Evolutionary conservation across 2,888 invertebrate genomes (phyloP), one percentile per base, ranked within the genome.

Genomic region (Dysmachus trigonus): DNA sequence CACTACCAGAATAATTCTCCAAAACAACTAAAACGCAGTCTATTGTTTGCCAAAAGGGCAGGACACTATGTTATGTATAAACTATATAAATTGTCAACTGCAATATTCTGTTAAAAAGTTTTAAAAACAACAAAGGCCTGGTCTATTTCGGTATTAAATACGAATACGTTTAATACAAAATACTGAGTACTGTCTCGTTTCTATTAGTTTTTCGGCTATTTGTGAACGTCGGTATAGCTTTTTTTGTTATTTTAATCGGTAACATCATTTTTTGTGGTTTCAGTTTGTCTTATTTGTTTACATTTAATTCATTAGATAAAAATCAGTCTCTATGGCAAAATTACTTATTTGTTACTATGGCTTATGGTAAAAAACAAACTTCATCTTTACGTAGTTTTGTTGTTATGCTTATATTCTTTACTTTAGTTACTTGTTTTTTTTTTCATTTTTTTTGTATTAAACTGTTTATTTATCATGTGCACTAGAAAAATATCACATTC

Each of bases 401-500:
- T 81, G 51, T 47, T 85, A 53, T 85, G 74, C 76, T 76, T 85
- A 84, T 47, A 82, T 30, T 22, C n/a, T 22, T 79, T 47, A 81
- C 22, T 83, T 83, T 83, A 72, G 83, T 83, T 83, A 38, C 38
- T 83, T 47, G n/a, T n/a, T n/a, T n/a, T n/a, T n/a, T n/a, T n/a
- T n/a, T n/a, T n/a, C n/a, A n/a, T n/a, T n/a, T n/a, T 41, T 85
- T 81, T 82, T 72, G 81, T 85, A 85, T 74, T 86, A 86, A 41
- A 83, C 74, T 81, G 79, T 76, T n/a, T 82, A 53, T 86, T 85
- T 86, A 83, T 86, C 81, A 53, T 79, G 86, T 84, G 85, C 71
- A 79, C 90, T 92, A 92, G 91, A 92, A 92, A 92, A 92, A 92
- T 92, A 92, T 92, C 92, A 92, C 92, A 92, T 92, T 91, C 91